Percentiles rank a stretch among this genome's conserved stretches.
phyloP scores from a whole-genome alignment of 37 sponge, comb jelly and placozoan genomes.

The Cliona cf. orientalis region DNA sequence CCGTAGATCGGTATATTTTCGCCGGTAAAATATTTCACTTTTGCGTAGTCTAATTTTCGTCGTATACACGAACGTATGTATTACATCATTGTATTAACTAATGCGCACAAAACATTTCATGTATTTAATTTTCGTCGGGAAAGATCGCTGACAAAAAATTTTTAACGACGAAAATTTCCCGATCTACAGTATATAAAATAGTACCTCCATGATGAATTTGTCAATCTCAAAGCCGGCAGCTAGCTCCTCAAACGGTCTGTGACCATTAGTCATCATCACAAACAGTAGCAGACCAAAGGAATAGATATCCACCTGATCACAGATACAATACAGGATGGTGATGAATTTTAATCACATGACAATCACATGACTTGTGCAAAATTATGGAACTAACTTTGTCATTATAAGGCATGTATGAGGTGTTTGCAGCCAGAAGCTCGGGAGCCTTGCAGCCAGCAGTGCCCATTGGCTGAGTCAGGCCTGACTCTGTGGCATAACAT shows the following conservation, averaged over 20 bases:
- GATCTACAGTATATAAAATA: too few relatives aligned
- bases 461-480: slow-evolving; percentile 67
- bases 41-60: too few relatives aligned
- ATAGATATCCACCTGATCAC: slow-evolving; percentile 66
- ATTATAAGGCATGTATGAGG: slow-evolving; percentile 61
- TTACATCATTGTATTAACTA: too few relatives aligned
- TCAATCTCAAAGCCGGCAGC: slow-evolving; percentile 58
- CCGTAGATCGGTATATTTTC: too few relatives aligned
- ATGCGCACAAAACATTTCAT: too few relatives aligned
- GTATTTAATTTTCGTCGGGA: too few relatives aligned
- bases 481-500: slow-evolving; percentile 71
- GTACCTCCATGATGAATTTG: slow-evolving; percentile 67
- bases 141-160: too few relatives aligned
- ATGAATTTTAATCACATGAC: too few relatives aligned
- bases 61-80: too few relatives aligned
- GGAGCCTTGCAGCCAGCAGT: slow-evolving; percentile 87
- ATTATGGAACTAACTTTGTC: slow-evolving; percentile 35
- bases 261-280: slow-evolving; percentile 70
- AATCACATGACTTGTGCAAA: too few relatives aligned
- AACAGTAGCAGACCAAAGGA: slow-evolving; percentile 71
- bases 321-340: not conserved
- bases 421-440: slow-evolving; percentile 55
- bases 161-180: too few relatives aligned
- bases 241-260: slow-evolving; percentile 77
- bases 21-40: too few relatives aligned